Conservation (phyloP, 2,888 invertebrate genomes). For the Drosophila antonietae region DNA sequence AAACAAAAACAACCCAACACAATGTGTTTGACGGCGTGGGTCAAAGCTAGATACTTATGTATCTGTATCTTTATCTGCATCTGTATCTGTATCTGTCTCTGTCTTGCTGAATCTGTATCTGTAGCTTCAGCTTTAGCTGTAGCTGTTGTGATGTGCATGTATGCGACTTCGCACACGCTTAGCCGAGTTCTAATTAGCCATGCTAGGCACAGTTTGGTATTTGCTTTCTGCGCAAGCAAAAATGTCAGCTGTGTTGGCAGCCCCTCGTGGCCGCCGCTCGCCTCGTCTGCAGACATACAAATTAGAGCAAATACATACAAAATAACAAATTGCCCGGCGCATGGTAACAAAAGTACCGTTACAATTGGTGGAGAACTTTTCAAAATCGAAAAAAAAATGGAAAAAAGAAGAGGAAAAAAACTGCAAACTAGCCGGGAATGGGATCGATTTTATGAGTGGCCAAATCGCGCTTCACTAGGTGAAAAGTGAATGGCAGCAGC, state of each 20-base stretch:
- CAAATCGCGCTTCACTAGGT: conserved; percentile 60
- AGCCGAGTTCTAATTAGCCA: conserved; percentile 72
- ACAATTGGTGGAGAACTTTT: conserved; percentile 58
- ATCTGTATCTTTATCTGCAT: conserved; percentile 11
- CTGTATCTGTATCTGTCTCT: not conserved
- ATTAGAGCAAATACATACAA: conserved; percentile 74
- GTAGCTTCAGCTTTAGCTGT: not conserved
- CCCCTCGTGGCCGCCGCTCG: conserved; percentile 1
- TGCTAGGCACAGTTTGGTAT: conserved; percentile 75
- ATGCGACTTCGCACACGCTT: conserved; percentile 39
- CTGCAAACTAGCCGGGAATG: conserved; percentile 43
- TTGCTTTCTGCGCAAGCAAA: conserved; percentile 73
- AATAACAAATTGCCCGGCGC: conserved; percentile 72
- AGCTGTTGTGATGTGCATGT: not conserved
- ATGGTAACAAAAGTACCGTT: conserved; percentile 77
- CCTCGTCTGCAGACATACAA: conserved; percentile 60
- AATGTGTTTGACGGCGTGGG: conserved; percentile 49
- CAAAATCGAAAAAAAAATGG: conserved; percentile 11
- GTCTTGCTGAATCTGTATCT: not conserved
- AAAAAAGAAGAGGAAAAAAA: conserved; percentile 14
- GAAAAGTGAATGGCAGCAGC: conserved; percentile 72
- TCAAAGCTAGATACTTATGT: conserved; percentile 50
- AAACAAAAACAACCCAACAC: conserved; percentile 41
- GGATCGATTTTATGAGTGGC: conserved; percentile 67
- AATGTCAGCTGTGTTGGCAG: conserved; percentile 68